Evolutionary conservation across 2,888 invertebrate species (phyloP).

Genomic region (Sceliomorpha sp.): DNA sequence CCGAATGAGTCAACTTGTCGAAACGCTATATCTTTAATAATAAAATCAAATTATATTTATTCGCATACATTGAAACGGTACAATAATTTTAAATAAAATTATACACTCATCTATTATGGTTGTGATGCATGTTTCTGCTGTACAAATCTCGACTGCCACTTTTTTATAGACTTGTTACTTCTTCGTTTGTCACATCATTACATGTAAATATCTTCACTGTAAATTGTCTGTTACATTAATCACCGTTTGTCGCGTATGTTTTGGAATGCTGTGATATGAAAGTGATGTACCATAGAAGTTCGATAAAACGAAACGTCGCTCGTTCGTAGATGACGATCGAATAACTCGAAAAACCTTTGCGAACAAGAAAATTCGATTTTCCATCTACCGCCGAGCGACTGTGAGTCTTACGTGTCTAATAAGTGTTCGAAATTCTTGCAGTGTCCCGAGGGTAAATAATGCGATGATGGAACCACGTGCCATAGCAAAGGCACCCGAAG

Average conservation of each 20-base stretch:
- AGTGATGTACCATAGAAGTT: neutral
- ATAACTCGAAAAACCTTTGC: neutral
- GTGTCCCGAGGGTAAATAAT: conserved; percentile 66
- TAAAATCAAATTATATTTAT: no score
- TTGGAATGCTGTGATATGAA: conserved; percentile 3
- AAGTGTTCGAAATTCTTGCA: conserved; percentile 28
- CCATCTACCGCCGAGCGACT: neutral
- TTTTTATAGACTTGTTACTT: no score
- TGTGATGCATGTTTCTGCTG: no score
- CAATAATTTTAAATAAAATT: no score
- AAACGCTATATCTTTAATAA: no score
- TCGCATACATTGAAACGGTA: no score
- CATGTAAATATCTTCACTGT: no score
- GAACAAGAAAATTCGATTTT: conserved; percentile 8
- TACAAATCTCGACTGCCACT: no score
- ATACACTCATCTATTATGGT: no score
- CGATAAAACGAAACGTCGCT: neutral
- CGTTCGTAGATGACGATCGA: neutral
- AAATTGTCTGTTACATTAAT: no score
- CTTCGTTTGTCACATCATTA: neutral
- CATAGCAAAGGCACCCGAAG: conserved; percentile 91
- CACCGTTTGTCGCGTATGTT: neutral
- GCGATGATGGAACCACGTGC: conserved; percentile 86
- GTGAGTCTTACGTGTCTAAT: neutral
- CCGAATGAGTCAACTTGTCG: no score